phyloP scores from a whole-genome alignment of 2,888 invertebrate species.

The Eupithecia insigniata region DNA sequence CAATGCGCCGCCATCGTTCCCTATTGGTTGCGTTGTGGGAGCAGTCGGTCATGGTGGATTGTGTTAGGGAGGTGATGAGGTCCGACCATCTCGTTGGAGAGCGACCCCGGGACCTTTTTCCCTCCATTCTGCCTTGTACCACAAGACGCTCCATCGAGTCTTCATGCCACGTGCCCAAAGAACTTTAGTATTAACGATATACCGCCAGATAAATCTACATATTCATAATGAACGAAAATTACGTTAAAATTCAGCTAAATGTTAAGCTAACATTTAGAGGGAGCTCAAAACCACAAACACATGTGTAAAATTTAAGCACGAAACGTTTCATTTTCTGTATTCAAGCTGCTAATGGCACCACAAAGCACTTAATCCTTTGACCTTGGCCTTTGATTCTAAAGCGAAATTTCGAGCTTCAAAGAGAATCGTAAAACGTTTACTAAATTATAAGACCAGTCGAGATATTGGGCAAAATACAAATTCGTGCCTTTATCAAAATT shows the following conservation, averaged over 20 bases:
- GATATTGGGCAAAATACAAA: conserved; percentile 8
- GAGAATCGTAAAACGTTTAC: conserved; percentile 12
- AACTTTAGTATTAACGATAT: not conserved
- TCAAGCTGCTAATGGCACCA: conserved; percentile 4
- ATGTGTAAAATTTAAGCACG: not conserved
- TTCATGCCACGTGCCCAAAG: too few relatives aligned
- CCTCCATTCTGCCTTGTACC: too few relatives aligned
- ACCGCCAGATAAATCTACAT: not conserved
- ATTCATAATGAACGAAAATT: not conserved
- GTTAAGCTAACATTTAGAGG: not conserved
- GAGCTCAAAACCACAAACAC: not conserved
- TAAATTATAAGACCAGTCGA: not conserved
- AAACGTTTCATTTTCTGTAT: conserved; percentile 8
- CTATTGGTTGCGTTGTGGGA: too few relatives aligned
- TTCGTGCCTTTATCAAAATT: not conserved
- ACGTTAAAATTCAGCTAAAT: not conserved
- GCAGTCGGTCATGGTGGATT: too few relatives aligned
- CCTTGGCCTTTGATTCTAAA: conserved; percentile 28
- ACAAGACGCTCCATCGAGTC: too few relatives aligned
- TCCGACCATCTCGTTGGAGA: too few relatives aligned
- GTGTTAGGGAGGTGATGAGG: too few relatives aligned
- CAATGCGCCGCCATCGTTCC: too few relatives aligned
- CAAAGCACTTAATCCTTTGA: conserved; percentile 15
- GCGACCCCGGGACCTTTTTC: too few relatives aligned
- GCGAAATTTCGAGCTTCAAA: conserved; percentile 18